These are phyloP conservation scores for Poeciliopsis gracilis DNA, from an alignment of 2,797 vertebrate species.

Conservation along the genomic window DNA sequence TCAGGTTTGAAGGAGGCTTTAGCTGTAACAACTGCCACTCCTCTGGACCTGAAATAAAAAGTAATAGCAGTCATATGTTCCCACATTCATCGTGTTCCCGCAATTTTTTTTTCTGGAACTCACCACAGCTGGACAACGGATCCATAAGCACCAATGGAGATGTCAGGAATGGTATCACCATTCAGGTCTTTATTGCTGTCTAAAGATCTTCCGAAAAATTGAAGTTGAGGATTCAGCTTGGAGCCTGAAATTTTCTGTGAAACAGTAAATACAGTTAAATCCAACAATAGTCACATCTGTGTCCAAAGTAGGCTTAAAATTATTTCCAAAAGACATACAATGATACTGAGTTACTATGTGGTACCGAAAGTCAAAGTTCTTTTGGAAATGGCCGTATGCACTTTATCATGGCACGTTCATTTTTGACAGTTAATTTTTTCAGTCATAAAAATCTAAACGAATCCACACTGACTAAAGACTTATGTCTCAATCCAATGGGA, in stretches of 20 bases:
- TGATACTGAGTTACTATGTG: neutral
- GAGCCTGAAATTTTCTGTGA: conserved; percentile 88
- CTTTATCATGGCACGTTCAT: neutral
- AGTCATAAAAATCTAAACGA: neutral
- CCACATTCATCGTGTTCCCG: neutral
- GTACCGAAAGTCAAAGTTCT: neutral
- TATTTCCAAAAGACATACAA: neutral
- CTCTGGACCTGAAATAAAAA: conserved; percentile 84
- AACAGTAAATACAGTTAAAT: conserved; percentile 11
- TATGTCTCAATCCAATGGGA: neutral
- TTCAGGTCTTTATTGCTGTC: conserved; percentile 88
- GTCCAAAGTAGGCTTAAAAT: neutral
- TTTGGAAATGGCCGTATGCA: neutral
- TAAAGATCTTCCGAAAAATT: conserved; percentile 90
- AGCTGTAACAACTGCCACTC: conserved; percentile 83
- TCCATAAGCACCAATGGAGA: conserved; percentile 89
- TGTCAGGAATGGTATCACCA: conserved; percentile 85
- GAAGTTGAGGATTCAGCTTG: conserved; percentile 80
- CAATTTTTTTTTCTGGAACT: conserved; percentile 49
- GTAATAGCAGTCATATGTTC: neutral
- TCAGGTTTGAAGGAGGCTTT: conserved; percentile 84
- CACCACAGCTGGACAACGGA: conserved; percentile 92
- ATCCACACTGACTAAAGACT: neutral
- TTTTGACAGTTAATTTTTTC: neutral
- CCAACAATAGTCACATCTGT: neutral